phyloP scores from a whole-genome alignment of 2,888 invertebrate genomes.

The Slavum lentiscoides region DNA sequence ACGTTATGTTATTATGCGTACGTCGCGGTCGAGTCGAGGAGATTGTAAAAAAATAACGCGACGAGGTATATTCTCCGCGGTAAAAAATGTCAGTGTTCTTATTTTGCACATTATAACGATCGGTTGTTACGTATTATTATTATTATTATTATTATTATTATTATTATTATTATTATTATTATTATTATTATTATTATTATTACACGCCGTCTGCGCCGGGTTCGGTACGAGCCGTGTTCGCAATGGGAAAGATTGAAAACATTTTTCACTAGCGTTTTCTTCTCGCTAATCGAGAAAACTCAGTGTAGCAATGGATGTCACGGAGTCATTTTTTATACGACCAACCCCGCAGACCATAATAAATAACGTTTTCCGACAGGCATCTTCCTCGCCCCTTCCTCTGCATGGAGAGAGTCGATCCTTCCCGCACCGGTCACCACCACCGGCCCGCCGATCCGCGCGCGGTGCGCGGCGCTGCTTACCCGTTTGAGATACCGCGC shows the following conservation, averaged over 20 bases:
- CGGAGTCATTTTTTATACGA: conserved; percentile 52
- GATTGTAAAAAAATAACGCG: no score
- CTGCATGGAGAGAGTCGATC: no score
- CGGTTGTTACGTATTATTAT: no score
- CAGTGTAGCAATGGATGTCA: conserved; percentile 50
- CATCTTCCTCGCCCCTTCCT: background rate
- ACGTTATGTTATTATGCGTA: no score
- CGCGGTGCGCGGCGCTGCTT: no score
- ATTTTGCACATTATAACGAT: conserved; percentile 19
- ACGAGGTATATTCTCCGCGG: no score
- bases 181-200: background rate
- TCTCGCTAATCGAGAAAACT: conserved; percentile 51
- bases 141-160: background rate
- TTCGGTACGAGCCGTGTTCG: no score
- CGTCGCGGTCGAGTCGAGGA: no score
- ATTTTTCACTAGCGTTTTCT: conserved; percentile 48
- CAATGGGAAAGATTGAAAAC: conserved; percentile 44
- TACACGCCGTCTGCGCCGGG: background rate
- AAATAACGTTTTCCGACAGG: conserved; percentile 53
- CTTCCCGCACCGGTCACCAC: background rate
- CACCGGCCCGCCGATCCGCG: background rate
- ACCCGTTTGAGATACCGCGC: background rate
- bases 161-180: background rate
- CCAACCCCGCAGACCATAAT: conserved; percentile 33
- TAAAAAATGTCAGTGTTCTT: conserved; percentile 3